Percentiles rank a stretch among this genome's conserved stretches.
Evolutionary conservation across 2,888 invertebrate genomes (phyloP).

Genomic region (Sinelater perroti): DNA sequence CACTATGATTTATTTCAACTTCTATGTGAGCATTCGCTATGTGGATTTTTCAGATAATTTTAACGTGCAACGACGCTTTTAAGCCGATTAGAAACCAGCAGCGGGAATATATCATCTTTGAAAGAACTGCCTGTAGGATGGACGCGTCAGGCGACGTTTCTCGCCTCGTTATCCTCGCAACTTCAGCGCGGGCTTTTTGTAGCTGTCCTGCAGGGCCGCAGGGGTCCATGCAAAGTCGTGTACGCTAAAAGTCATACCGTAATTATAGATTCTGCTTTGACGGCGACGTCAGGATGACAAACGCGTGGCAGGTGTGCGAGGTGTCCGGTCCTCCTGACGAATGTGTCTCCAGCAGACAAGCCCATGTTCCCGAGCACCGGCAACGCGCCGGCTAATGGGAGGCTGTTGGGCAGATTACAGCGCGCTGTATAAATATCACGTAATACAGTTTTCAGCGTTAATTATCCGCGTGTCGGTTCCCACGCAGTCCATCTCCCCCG

Average conservation of each 20-base stretch:
- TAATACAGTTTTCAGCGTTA: constrained; percentile 48
- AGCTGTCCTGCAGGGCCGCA: background rate
- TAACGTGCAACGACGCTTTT: no score
- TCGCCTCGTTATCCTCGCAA: no score
- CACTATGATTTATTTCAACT: no score
- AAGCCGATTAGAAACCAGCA: background rate
- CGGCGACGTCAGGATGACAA: constrained; percentile 43
- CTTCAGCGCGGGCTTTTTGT: background rate
- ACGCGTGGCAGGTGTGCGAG: constrained; percentile 47
- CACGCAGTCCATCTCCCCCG: constrained; percentile 41
- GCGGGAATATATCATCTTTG: no score
- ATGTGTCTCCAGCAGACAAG: constrained; percentile 45
- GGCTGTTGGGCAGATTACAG: constrained; percentile 42
- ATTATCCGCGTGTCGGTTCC: constrained; percentile 44
- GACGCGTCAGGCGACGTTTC: no score
- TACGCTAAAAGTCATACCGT: constrained; percentile 11
- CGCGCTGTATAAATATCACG: constrained; percentile 45
- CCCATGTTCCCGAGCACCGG: constrained; percentile 39
- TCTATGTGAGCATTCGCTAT: no score
- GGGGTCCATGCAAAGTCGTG: constrained; percentile 11
- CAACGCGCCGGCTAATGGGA: constrained; percentile 36
- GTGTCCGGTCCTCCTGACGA: constrained; percentile 45
- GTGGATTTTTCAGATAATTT: no score
- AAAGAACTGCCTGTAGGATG: background rate
- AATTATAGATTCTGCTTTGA: constrained; percentile 32